phyloP scores from a whole-genome alignment of 2,113 vertebrate species.

The Argyrosomus japonicus region DNA sequence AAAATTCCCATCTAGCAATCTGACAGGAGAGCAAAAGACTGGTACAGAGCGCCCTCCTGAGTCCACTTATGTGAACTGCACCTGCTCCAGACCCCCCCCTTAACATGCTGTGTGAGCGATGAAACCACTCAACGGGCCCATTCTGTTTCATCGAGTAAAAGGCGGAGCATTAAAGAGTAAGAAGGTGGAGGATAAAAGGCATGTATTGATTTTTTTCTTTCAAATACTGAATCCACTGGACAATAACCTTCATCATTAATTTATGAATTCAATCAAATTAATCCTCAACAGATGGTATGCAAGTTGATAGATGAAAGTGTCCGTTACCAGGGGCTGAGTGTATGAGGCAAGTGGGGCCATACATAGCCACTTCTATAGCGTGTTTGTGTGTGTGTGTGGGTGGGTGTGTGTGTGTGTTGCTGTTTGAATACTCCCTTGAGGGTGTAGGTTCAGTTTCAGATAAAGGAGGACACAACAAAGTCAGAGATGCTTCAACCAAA shows the following conservation, averaged over 20 bases:
- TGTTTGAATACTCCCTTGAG: neutral
- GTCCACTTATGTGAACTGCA: conserved; percentile 50
- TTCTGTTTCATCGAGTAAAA: conserved; percentile 62
- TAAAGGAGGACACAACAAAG: neutral
- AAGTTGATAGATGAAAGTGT: conserved; percentile 56
- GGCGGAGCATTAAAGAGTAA: conserved; percentile 35
- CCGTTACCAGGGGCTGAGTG: neutral
- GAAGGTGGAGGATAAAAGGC: conserved; percentile 59
- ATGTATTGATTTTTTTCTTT: conserved; percentile 54
- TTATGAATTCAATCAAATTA: conserved; percentile 71
- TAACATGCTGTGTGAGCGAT: neutral
- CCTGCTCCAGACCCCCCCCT: neutral
- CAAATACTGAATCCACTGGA: conserved; percentile 37
- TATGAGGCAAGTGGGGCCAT: conserved; percentile 26
- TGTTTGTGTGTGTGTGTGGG: conserved; percentile 7
- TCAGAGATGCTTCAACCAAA: neutral
- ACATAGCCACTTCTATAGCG: conserved; percentile 14
- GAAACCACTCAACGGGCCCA: conserved; percentile 46
- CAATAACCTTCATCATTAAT: conserved; percentile 60
- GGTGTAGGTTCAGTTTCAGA: neutral
- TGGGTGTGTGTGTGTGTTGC: conserved; percentile 2
- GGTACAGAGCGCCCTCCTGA: conserved; percentile 63
- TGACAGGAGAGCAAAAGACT: conserved; percentile 8
- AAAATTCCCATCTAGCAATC: conserved; percentile 78
- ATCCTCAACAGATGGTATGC: conserved; percentile 68